Percentiles rank a stretch among this genome's conserved stretches.
These are phyloP conservation scores for Erythrocercus mccallii DNA, from an alignment of 2,113 vertebrate genomes.

Conservation along the genomic window DNA sequence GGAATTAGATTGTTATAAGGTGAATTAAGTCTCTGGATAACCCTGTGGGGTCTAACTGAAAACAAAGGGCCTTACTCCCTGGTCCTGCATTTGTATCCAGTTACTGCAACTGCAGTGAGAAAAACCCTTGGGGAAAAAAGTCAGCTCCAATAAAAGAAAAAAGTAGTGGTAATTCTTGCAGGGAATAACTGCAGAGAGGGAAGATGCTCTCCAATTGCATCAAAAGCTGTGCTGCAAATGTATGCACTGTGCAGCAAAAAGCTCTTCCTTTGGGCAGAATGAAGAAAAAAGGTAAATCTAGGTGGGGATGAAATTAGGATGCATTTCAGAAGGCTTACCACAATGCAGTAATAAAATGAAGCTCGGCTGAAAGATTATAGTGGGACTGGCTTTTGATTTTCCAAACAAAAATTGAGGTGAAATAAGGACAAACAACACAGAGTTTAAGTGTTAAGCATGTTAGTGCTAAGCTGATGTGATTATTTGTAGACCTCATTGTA, in stretches of 20 bases:
- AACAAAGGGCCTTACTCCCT: neutral
- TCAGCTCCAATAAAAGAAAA: neutral
- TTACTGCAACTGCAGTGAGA: neutral
- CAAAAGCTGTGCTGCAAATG: neutral
- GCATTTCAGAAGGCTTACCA: neutral
- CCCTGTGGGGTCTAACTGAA: neutral
- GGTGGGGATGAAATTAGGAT: neutral
- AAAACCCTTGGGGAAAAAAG: neutral
- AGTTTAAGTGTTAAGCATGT: neutral
- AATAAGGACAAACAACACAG: neutral
- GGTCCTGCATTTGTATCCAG: neutral
- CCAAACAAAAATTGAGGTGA: neutral
- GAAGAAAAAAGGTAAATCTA: neutral
- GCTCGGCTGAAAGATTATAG: neutral
- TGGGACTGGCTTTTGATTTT: neutral
- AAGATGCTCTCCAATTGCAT: neutral
- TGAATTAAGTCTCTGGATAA: neutral
- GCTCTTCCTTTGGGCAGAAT: neutral
- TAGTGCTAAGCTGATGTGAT: neutral
- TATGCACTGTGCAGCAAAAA: neutral
- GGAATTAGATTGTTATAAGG: neutral
- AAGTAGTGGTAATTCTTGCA: neutral
- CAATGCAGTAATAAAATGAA: neutral
- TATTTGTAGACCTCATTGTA: neutral
- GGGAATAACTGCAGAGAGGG: neutral